Evolutionary conservation across 2,113 vertebrate genomes (phyloP), one percentile per base, ranked within the genome.

Genomic region (Thomomys bottae): DNA sequence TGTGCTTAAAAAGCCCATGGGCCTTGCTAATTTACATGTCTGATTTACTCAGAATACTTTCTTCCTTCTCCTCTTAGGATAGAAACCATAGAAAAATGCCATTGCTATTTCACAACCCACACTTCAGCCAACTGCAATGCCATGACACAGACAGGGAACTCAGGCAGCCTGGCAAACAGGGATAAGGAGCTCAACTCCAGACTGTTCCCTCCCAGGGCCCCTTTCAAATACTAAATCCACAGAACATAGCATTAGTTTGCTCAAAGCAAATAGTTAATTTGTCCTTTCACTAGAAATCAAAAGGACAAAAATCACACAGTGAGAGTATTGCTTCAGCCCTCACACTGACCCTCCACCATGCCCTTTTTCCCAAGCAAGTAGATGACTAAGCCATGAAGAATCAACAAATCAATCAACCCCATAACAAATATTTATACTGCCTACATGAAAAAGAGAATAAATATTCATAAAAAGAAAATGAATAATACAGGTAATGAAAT

Each of bases 251-350:
- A 75, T 94, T 94, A 86, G 91, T 94, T 90, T 87, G 94, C 94
- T 95, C 91, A 89, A 89, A 95, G 94, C 94, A 95, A 96, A 96
- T 78, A 95, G 92, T 95, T 95, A 90, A 95, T 95, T 95, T 96
- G 94, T 93, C 89, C 94, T 93, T 93, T 95, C 95, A 94, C 77
- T 66, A 40, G 70, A 92, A 95, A 96, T 92, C 92, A 94, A 96
- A 95, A 94, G 91, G 80, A 73, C 84, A 87, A 88, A 45, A 95
- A 90, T 94, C 94, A 81, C 88, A 90, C 45, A 80, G 86, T 73
- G n/a, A n/a, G 67, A 72, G 67, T 23, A 38, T 7, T 26, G 91
- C 94, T 73, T 64, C 87, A 70, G 84, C 80, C 76, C 61, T 34
- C 6, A 64, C 59, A 14, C 34, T 57, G 84, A 88, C 92, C 79